phyloP scores from a whole-genome alignment of 2,888 invertebrate genomes.

The Mactromeris polynyma region DNA sequence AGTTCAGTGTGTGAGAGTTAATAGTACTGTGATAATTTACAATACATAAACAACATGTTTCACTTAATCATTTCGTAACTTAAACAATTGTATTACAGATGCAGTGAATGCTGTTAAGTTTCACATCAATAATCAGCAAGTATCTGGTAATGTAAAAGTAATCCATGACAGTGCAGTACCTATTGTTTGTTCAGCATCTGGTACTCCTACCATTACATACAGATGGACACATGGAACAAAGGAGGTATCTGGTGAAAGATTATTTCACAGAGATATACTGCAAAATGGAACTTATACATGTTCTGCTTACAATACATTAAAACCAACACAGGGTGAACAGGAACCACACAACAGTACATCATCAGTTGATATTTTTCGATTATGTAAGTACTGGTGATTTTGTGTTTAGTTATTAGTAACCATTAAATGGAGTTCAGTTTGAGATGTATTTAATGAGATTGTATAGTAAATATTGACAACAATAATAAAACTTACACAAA shows the following conservation, averaged over 20 bases:
- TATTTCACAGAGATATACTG: background rate
- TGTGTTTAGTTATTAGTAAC: no score
- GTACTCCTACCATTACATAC: background rate
- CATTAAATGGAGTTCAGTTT: no score
- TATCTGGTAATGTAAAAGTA: background rate
- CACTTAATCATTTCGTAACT: no score
- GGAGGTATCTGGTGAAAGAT: background rate
- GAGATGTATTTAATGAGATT: no score
- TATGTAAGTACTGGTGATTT: background rate
- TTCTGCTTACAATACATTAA: background rate
- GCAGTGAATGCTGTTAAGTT: background rate
- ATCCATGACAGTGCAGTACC: background rate
- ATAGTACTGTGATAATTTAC: no score
- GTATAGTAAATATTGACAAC: no score
- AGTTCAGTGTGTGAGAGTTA: no score
- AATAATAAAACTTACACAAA: no score
- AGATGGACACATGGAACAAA: background rate
- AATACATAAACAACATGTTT: no score
- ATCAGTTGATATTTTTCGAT: background rate
- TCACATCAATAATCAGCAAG: background rate
- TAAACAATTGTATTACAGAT: background rate
- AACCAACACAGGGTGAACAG: background rate
- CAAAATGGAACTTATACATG: background rate
- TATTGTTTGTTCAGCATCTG: constrained; percentile 9
- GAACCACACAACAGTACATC: background rate